Evolutionary conservation across 2,888 invertebrate genomes (phyloP).

Genomic region (Eilema caniola): DNA sequence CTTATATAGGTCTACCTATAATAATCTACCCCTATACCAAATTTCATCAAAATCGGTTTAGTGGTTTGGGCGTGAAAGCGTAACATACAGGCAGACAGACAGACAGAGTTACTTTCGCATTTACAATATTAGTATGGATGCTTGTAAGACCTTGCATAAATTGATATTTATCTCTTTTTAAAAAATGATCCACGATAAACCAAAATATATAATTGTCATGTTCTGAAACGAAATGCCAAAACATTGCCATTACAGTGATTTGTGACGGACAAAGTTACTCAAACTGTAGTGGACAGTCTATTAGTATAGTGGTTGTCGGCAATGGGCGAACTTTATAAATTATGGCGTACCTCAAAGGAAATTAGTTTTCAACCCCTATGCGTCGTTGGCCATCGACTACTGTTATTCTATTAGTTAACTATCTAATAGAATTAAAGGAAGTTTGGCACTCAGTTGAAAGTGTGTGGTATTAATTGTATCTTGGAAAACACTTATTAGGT

Average conservation of each 20-base stretch:
- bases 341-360: conserved; percentile 21
- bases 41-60: too few relatives aligned
- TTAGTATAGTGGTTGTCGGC: conserved; percentile 24
- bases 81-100: too few relatives aligned
- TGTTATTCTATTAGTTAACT: conserved; percentile 7
- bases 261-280: conserved; percentile 36
- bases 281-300: conserved; percentile 35
- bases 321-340: conserved; percentile 41
- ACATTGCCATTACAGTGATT: conserved; percentile 40
- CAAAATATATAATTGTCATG: not conserved
- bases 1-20: too few relatives aligned
- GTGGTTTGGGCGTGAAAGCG: too few relatives aligned
- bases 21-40: too few relatives aligned
- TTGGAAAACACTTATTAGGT: too few relatives aligned
- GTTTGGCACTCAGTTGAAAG: not conserved
- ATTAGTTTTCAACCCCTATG: conserved; percentile 31
- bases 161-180: too few relatives aligned
- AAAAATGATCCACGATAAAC: not conserved
- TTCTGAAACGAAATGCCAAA: conserved; percentile 23
- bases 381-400: conserved; percentile 26
- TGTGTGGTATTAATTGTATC: not conserved
- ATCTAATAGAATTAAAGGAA: conserved; percentile 1
- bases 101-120: too few relatives aligned
- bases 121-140: too few relatives aligned
- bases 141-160: not conserved